Conservation (phyloP, 2,113 vertebrate species). For the Felis catus region F.catus_Fca126_mat1.0 CM031417.1:43124001-43124500, state of each 20-base stretch:
- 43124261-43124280: background rate
- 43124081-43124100: conserved; percentile 14
- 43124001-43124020: background rate
- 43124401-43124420: background rate
- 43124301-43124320: background rate
- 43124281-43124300: background rate
- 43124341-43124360: background rate
- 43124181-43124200: background rate
- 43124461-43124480: background rate
- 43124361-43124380: background rate
- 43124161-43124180: background rate
- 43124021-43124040: conserved; percentile 19
- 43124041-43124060: background rate
- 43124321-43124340: background rate
- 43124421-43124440: background rate
- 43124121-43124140: background rate
- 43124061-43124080: background rate
- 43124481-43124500: conserved; percentile 13
- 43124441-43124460: background rate
- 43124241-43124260: background rate
- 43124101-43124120: conserved; percentile 29
- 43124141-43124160: background rate
- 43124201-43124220: background rate
- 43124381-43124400: background rate
- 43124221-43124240: background rate